Percentiles rank a stretch among this genome's conserved stretches.
phyloP scores from a whole-genome alignment of 1,140 invertebrate species.

The Hypothenemus hampei region DNA sequence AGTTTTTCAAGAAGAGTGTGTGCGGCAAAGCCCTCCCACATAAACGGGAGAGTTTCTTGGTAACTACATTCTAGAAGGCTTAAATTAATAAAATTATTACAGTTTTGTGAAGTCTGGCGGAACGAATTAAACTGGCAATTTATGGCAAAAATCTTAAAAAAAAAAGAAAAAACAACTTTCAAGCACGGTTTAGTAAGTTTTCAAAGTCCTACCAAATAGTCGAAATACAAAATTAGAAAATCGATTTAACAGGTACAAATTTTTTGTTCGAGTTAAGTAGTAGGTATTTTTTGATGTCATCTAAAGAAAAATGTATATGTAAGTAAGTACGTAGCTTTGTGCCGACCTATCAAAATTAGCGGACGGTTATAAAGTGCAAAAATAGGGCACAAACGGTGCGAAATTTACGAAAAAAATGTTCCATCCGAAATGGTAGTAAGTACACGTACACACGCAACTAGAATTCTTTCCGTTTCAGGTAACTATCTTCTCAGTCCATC shows the following conservation, averaged over 20 bases:
- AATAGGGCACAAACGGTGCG: constrained; percentile 1
- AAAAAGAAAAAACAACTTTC: too few relatives aligned
- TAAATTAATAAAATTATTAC: constrained; percentile 30
- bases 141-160: constrained; percentile 39
- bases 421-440: background rate
- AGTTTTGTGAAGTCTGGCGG: too few relatives aligned
- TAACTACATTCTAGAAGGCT: constrained; percentile 34
- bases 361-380: constrained; percentile 20
- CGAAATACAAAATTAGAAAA: constrained; percentile 23
- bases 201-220: background rate
- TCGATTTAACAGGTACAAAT: constrained; percentile 23
- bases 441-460: constrained; percentile 8
- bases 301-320: background rate
- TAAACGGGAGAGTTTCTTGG: too few relatives aligned
- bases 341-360: background rate
- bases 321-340: background rate
- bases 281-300: constrained; percentile 15
- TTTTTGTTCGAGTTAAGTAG: constrained; percentile 27
- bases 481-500: constrained; percentile 41
- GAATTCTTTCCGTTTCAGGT: constrained; percentile 31
- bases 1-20: too few relatives aligned
- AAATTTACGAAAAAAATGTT: constrained; percentile 9
- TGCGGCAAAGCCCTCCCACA: too few relatives aligned
- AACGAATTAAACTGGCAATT: constrained; percentile 40
- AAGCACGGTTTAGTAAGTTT: too few relatives aligned